Evolutionary conservation across 2,797 vertebrate species (phyloP), one percentile per base, ranked within the genome.

Genomic region (Sebastes matsubarae): DNA sequence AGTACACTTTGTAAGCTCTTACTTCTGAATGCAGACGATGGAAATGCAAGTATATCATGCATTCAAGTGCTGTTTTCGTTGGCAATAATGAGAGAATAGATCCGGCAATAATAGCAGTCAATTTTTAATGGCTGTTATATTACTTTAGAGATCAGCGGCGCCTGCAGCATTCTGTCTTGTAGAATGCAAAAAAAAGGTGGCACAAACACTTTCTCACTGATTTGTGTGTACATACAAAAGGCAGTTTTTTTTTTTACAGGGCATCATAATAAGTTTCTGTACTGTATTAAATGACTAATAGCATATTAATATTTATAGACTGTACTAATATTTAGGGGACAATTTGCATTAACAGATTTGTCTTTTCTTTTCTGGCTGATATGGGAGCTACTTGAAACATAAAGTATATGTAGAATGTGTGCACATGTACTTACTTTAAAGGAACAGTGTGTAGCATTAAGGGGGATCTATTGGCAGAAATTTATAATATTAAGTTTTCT

Each of bases 51-150:
- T 52, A 70, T 79, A 84, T 81, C 80, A 73, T 72, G 65, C 36
- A 84, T 87, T 83, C 72, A 64, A 83, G 84, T 36, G 70, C 27
- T 83, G 82, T 73, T 88, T 87, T 87, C 68, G 77, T 69, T 13
- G 20, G 54, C 67, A 75, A 64, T 86, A 52, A 84, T 78, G 52
- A 83, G 61, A 76, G 66, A 74, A 82, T 57, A 29, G 66, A 82
- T 82, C 63, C n/a, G 10, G 63, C 30, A 74, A 58, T 85, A 86
- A 88, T 27, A 74, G 73, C 55, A 75, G 80, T 74, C 59, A 25
- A 34, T 77, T 83, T 75, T 75, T 69, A 78, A 71, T 79, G 38
- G 61, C 65, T 77, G 73, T 72, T 82, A 50, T 58, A 79, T 58
- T 68, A 80, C 52, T 76, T 72, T 60, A 18, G 74, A 70, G 73